phyloP scores from a whole-genome alignment of 2,113 vertebrate species.

The Empidonax traillii region DNA sequence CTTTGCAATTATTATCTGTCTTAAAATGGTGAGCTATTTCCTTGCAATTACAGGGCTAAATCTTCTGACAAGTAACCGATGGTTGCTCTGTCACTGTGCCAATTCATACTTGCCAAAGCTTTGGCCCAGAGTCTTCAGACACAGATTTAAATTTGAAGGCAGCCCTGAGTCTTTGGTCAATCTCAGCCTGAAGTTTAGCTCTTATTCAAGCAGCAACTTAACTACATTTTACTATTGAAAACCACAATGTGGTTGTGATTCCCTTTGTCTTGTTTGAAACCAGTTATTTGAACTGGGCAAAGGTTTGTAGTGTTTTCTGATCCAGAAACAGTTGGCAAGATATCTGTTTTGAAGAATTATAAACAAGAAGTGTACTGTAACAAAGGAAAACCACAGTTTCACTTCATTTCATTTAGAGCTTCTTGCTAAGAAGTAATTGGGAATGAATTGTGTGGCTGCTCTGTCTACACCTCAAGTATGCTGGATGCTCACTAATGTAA shows the following conservation, averaged over 20 bases:
- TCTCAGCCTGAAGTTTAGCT: not conserved
- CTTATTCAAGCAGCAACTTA: not conserved
- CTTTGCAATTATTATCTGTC: not conserved
- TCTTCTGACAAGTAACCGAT: not conserved
- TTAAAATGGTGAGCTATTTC: not conserved
- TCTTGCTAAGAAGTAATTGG: not conserved
- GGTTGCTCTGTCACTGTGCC: not conserved
- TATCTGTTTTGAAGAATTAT: not conserved
- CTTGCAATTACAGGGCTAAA: not conserved
- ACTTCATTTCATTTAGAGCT: not conserved
- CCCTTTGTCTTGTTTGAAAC: conserved; percentile 13
- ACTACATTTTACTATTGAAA: not conserved
- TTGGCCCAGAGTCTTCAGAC: not conserved
- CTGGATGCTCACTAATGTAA: not conserved
- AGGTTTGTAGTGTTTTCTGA: not conserved
- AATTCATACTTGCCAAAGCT: not conserved
- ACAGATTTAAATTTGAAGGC: not conserved
- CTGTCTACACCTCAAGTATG: not conserved
- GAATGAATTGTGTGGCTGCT: not conserved
- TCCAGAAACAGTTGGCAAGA: not conserved
- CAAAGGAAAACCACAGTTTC: not conserved
- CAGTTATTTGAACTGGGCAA: not conserved
- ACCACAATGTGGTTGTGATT: not conserved
- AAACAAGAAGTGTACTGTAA: not conserved
- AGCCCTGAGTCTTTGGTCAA: not conserved